Conservation (phyloP, 2,888 invertebrate genomes). For the Synergus gifuensis region DNA sequence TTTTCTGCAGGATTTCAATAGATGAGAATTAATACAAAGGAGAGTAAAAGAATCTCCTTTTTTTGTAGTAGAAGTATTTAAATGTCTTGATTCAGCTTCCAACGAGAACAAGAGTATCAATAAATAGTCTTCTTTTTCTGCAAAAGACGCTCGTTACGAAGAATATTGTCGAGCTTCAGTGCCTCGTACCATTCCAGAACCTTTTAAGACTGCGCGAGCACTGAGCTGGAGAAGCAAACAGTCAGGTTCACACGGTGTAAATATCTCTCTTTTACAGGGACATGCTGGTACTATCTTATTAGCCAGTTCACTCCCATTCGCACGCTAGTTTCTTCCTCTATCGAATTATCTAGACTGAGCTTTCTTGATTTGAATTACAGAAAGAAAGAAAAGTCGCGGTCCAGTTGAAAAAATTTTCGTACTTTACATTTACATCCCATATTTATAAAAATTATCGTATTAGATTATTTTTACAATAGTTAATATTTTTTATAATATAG, state of each 20-base stretch:
- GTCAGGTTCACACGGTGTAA: slow-evolving; percentile 55
- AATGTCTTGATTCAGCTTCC: slow-evolving; percentile 7
- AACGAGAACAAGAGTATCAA: neutral
- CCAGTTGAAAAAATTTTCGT: no score
- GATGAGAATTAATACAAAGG: neutral
- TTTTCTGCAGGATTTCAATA: neutral
- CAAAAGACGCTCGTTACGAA: slow-evolving; percentile 50
- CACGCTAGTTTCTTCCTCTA: neutral
- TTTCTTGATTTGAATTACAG: neutral
- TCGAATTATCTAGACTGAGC: neutral
- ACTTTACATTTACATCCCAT: no score
- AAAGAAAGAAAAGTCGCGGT: neutral
- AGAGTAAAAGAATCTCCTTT: neutral
- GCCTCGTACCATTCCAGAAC: slow-evolving; percentile 47
- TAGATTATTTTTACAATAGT: no score
- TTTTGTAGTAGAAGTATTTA: neutral
- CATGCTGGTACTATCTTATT: slow-evolving; percentile 38
- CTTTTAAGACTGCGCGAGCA: slow-evolving; percentile 54
- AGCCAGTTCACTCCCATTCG: neutral
- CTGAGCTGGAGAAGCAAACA: slow-evolving; percentile 55
- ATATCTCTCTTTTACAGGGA: slow-evolving; percentile 47
- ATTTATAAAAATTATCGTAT: no score
- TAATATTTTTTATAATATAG: no score
- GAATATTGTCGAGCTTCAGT: slow-evolving; percentile 44
- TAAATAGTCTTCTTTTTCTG: neutral